Conservation (phyloP, 2,888 invertebrate genomes). For the Dicroscelio sp. region DNA sequence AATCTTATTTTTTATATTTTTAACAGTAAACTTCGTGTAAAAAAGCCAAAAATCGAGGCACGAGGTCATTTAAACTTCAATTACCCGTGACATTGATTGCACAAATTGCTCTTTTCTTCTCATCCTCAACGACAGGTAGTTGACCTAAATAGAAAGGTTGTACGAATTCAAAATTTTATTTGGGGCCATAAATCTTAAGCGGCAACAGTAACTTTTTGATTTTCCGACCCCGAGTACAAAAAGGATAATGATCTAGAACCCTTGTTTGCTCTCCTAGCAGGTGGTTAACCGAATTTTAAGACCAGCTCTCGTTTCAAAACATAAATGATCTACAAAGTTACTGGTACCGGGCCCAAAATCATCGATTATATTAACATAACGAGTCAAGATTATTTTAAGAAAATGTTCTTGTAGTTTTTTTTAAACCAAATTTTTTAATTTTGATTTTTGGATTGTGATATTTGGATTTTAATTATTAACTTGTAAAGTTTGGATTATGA, state of each 20-base stretch:
- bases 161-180: slow-evolving; percentile 22
- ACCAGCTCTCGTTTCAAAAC: slow-evolving; percentile 14
- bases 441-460: too few relatives aligned
- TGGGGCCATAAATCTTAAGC: slow-evolving; percentile 25
- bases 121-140: slow-evolving; percentile 7
- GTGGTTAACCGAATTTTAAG: slow-evolving; percentile 56
- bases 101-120: not conserved
- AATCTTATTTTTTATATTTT: not conserved
- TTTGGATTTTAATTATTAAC: too few relatives aligned
- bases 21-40: too few relatives aligned
- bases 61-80: slow-evolving; percentile 5
- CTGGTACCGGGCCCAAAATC: not conserved
- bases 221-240: not conserved
- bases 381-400: not conserved
- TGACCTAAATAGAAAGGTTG: slow-evolving; percentile 39
- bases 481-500: too few relatives aligned
- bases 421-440: not conserved
- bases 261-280: slow-evolving; percentile 44
- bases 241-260: slow-evolving; percentile 20
- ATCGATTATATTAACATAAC: too few relatives aligned
- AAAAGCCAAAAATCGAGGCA: too few relatives aligned
- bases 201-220: slow-evolving; percentile 27
- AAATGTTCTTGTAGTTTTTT: not conserved
- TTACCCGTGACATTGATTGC: slow-evolving; percentile 3
- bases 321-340: slow-evolving; percentile 29